phyloP scores from a whole-genome alignment of 2,113 vertebrate species.

The Bos indicus region DNA sequence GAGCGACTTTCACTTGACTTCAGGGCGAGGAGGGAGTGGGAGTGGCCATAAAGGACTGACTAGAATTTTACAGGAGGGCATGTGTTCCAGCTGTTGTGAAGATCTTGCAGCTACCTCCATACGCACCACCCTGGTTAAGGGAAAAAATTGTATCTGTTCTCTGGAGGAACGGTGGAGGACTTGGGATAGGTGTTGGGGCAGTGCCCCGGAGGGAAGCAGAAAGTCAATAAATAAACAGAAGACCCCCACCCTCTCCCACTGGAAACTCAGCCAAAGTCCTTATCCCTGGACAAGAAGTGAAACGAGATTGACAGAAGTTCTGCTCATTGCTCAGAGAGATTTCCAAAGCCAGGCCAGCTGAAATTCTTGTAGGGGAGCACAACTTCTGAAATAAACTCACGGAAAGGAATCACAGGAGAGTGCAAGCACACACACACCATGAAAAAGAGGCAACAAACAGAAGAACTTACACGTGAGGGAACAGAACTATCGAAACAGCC shows the following conservation, averaged over 20 bases:
- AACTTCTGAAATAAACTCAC: not conserved
- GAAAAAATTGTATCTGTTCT: not conserved
- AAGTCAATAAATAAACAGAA: not conserved
- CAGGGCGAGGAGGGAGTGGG: not conserved
- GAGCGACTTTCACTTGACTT: not conserved
- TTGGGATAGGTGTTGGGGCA: not conserved
- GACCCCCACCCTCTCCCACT: not conserved
- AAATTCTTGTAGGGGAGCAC: not conserved
- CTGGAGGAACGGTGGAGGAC: not conserved
- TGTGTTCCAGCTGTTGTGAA: not conserved
- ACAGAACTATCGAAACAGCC: too few species aligned
- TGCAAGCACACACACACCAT: not conserved
- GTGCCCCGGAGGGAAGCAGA: not conserved
- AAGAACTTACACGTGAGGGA: not conserved
- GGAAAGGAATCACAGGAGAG: not conserved
- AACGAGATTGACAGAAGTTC: not conserved
- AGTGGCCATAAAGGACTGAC: not conserved
- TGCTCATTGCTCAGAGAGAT: not conserved
- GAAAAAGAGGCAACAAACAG: not conserved
- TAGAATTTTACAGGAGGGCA: not conserved
- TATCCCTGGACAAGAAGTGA: not conserved
- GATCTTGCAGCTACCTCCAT: not conserved
- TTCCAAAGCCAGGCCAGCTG: not conserved
- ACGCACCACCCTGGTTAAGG: not conserved
- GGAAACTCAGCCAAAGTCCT: not conserved